These are phyloP conservation scores for Arothron firmamentum DNA, from an alignment of 2,113 vertebrate genomes.

Conservation along the genomic window DNA sequence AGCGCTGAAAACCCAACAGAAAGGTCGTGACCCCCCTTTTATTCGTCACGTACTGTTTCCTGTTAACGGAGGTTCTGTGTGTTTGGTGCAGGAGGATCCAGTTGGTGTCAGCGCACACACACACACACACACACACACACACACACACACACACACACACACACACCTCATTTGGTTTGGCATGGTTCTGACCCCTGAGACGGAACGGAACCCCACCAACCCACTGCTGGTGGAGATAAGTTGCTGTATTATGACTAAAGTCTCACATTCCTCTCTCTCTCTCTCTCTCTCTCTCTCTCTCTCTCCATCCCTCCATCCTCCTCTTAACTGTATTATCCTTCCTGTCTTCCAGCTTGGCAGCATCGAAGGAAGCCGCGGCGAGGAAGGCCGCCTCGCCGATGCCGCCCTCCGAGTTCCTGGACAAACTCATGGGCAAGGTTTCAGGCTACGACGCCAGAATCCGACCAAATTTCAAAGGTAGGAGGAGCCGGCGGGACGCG, in stretches of 20 bases:
- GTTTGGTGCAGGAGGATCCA: too few relatives aligned
- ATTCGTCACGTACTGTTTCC: too few relatives aligned
- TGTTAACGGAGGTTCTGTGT: too few relatives aligned
- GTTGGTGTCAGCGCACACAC: too few relatives aligned
- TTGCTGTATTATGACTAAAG: background rate
- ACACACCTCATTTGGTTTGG: too few relatives aligned
- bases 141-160: too few relatives aligned
- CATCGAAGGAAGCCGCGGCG: slow-evolving; percentile 95
- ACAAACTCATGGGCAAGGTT: slow-evolving; percentile 96
- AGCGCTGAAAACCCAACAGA: background rate
- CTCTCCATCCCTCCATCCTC: background rate
- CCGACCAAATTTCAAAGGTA: slow-evolving; percentile 99
- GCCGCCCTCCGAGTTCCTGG: slow-evolving; percentile 97
- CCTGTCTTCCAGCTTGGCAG: slow-evolving; percentile 83
- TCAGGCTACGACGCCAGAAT: slow-evolving; percentile 98
- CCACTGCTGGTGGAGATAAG: background rate
- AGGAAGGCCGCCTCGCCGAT: slow-evolving; percentile 88
- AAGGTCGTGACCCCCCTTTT: too few relatives aligned
- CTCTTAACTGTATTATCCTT: background rate
- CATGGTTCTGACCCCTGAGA: too few relatives aligned
- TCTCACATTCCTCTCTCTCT: background rate
- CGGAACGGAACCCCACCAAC: background rate
- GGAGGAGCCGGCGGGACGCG: slow-evolving; percentile 59
- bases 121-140: too few relatives aligned
- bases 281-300: slow-evolving; percentile 1